These are phyloP conservation scores for Ctenomys sociabilis DNA, from an alignment of 2,113 vertebrate species.

Conservation along the genomic window DNA sequence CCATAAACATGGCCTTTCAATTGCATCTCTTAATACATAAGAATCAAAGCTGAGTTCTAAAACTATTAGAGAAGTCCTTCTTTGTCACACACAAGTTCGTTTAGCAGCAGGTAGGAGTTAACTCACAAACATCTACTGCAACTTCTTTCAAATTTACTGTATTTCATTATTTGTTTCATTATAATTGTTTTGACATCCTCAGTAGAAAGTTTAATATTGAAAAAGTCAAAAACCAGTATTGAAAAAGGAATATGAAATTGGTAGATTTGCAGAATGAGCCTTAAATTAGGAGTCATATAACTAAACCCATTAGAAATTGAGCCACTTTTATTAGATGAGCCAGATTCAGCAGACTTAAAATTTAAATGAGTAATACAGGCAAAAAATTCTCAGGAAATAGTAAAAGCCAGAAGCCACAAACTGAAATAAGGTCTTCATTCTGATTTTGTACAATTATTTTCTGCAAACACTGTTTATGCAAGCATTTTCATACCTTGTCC, in stretches of 20 bases:
- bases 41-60: constrained; percentile 50
- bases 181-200: constrained; percentile 38
- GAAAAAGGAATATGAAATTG: constrained; percentile 25
- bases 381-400: constrained; percentile 65
- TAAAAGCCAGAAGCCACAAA: constrained; percentile 51
- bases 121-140: not conserved
- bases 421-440: constrained; percentile 64
- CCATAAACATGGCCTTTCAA: constrained; percentile 12
- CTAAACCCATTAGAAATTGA: not conserved
- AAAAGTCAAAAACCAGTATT: not conserved
- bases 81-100: constrained; percentile 1
- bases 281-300: constrained; percentile 30
- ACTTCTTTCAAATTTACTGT: not conserved
- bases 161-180: constrained; percentile 23
- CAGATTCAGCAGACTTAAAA: constrained; percentile 53
- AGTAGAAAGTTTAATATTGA: not conserved
- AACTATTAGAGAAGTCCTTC: constrained; percentile 15
- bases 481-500: constrained; percentile 56
- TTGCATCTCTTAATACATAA: constrained; percentile 30
- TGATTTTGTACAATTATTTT: constrained; percentile 61
- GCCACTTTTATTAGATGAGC: constrained; percentile 46
- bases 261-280: constrained; percentile 21
- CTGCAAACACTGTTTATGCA: constrained; percentile 57
- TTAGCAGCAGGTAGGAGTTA: not conserved
- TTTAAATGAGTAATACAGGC: constrained; percentile 55